Conservation (phyloP, 1,140 invertebrate genomes). For the Hylyphantes graminicola region DNA sequence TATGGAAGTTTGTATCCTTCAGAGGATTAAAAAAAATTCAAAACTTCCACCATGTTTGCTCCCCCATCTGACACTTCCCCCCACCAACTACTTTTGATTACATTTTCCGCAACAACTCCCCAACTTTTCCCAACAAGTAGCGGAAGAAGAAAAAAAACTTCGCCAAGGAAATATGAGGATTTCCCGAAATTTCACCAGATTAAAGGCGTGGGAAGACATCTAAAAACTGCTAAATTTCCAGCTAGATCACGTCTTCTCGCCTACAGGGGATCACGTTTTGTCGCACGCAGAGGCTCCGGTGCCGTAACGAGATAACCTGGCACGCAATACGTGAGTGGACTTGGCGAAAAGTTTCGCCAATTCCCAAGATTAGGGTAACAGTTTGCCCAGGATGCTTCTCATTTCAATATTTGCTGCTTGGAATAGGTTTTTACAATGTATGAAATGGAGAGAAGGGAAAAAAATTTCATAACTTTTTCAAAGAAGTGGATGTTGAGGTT, state of each 20-base stretch:
- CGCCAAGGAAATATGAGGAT: slow-evolving; percentile 24
- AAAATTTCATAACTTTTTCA: no score
- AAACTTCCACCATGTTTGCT: no score
- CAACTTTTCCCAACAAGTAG: background rate
- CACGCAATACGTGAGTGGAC: slow-evolving; percentile 16
- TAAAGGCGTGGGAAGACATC: background rate
- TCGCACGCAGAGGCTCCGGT: slow-evolving; percentile 11
- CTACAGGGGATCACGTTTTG: slow-evolving; percentile 37
- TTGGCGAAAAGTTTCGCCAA: slow-evolving; percentile 17
- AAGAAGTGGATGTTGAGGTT: no score
- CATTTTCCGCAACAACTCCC: background rate
- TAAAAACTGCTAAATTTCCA: no score
- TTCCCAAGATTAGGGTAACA: slow-evolving; percentile 47
- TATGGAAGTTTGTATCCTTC: no score
- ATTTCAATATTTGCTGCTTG: slow-evolving; percentile 28
- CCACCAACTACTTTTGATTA: slow-evolving; percentile 10
- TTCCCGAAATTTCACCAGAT: slow-evolving; percentile 32
- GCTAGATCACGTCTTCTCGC: slow-evolving; percentile 6
- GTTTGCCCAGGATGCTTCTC: slow-evolving; percentile 7
- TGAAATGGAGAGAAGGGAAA: no score
- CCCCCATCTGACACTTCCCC: background rate
- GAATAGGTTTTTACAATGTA: no score
- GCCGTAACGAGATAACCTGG: slow-evolving; percentile 33
- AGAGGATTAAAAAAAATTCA: no score
- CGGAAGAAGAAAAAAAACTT: slow-evolving; percentile 10